Percentiles rank a stretch among this genome's conserved stretches.
Evolutionary conservation across 2,888 invertebrate genomes (phyloP).

Genomic region (Eupeodes latifasciatus): DNA sequence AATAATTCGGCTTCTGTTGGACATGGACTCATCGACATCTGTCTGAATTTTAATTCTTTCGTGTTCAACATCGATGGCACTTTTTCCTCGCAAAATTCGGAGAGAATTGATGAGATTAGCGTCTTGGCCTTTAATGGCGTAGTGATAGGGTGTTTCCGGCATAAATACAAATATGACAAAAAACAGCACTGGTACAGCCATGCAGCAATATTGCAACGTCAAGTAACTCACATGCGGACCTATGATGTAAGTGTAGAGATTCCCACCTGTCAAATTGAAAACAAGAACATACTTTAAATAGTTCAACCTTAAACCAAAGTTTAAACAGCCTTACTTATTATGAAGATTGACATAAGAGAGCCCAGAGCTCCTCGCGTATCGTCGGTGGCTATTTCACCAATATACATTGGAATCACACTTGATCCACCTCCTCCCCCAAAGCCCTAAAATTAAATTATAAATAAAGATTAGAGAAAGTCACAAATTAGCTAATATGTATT

Average conservation of each 20-base stretch:
- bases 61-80: constrained; percentile 86
- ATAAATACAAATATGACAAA: constrained; percentile 87
- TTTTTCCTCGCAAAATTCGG: constrained; percentile 87
- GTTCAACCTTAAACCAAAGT: background rate
- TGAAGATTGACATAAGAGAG: constrained; percentile 91
- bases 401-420: constrained; percentile 92
- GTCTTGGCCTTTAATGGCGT: constrained; percentile 86
- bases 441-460: too few relatives aligned
- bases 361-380: constrained; percentile 92
- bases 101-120: constrained; percentile 87
- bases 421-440: constrained; percentile 88
- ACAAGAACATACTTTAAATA: background rate
- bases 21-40: constrained; percentile 84
- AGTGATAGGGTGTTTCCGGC: constrained; percentile 92
- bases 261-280: constrained; percentile 85
- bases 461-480: too few relatives aligned
- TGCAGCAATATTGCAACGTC: constrained; percentile 87
- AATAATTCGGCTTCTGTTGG: constrained; percentile 82
- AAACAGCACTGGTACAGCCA: constrained; percentile 87
- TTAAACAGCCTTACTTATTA: constrained; percentile 83
- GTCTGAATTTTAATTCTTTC: constrained; percentile 88
- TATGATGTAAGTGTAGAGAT: constrained; percentile 88
- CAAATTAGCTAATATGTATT: too few relatives aligned
- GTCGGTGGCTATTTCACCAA: constrained; percentile 93
- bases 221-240: constrained; percentile 90